Base-by-base conservation (phyloP, 2,113 vertebrate species). In the Crotophaga sulcirostris region DNA sequence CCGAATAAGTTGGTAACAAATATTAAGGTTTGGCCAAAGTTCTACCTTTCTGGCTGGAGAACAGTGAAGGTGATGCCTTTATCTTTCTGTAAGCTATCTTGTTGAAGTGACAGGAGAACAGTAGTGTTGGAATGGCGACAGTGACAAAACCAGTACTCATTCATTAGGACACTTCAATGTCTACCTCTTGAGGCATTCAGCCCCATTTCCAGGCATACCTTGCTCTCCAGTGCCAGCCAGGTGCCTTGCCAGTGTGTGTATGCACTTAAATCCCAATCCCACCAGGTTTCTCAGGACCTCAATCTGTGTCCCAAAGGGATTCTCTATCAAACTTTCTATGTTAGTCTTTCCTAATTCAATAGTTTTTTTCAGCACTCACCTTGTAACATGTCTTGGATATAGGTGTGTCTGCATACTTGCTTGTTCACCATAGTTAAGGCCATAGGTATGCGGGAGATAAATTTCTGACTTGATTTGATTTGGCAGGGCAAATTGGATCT, bases 51-150 rank as follows among this genome's bases (percentile, higher is more conserved):
- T 69, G 47, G 17, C 33, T 90, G 36, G 31, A 70, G 44, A 68
- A 36, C 33, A 29, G 29, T 52, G 58, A 79, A 58, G 19, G 21
- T 44, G n/a, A 88, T n/a, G 14, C 16, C 24, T 78, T 70, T 67
- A 70, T 63, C 8, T 24, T 84, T 81, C 47, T 34, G 31, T 38
- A 36, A 42, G 21, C 16, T 63, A 5, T 11, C 21, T 31, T 63
- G 3, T 38, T 80, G 25, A 13, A 2, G 10, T 69, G 19, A 44
- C 36, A 58, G 54, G 54, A 80, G 20, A 89, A 62, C 7, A 45
- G 21, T 21, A 78, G 26, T 28, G 6, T 18, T 87, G 26, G 19
- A 45, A 55, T 1, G 0, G 11, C 56, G 58, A 40, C 0, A 0
- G 28, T 69, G 16, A 45, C 54, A 62, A 60, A 85, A 85, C 77